Conservation (phyloP, 2,113 vertebrate species). For the Peromyscus maniculatus region DNA sequence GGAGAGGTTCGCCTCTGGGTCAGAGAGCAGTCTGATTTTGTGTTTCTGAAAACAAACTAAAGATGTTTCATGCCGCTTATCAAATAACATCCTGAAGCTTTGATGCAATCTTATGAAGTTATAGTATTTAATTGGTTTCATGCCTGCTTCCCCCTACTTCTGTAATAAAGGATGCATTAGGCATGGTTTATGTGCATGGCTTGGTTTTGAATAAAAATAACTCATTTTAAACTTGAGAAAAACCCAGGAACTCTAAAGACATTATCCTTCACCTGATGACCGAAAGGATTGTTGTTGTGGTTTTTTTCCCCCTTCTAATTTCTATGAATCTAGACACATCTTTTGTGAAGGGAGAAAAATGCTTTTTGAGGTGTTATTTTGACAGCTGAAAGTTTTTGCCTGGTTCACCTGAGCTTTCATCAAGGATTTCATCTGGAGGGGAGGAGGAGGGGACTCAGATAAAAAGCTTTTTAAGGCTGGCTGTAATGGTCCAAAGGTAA, state of each 20-base stretch:
- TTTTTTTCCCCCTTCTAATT: conserved; percentile 31
- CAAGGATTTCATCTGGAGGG: conserved; percentile 7
- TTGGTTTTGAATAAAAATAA: conserved; percentile 72
- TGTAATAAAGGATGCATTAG: conserved; percentile 29
- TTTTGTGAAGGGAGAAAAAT: conserved; percentile 54
- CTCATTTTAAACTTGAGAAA: conserved; percentile 55
- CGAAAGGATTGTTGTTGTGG: conserved; percentile 33
- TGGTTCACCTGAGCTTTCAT: conserved; percentile 43
- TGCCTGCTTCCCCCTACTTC: background rate
- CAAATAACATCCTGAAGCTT: conserved; percentile 48
- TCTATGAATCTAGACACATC: conserved; percentile 47
- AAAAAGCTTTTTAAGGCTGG: conserved; percentile 62
- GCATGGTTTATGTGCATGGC: conserved; percentile 24
- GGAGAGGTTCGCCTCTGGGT: background rate
- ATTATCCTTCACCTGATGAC: conserved; percentile 52
- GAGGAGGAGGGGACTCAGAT: background rate
- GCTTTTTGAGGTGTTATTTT: conserved; percentile 64
- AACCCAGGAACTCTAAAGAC: conserved; percentile 41
- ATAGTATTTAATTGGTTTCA: conserved; percentile 2
- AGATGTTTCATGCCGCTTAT: conserved; percentile 1
- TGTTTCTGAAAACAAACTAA: conserved; percentile 63
- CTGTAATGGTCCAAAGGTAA: conserved; percentile 34
- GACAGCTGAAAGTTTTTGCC: conserved; percentile 62
- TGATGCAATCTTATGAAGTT: conserved; percentile 21
- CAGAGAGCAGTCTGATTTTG: background rate